Base-by-base conservation (phyloP, 2,113 vertebrate genomes). In the Gila orcuttii region DNA sequence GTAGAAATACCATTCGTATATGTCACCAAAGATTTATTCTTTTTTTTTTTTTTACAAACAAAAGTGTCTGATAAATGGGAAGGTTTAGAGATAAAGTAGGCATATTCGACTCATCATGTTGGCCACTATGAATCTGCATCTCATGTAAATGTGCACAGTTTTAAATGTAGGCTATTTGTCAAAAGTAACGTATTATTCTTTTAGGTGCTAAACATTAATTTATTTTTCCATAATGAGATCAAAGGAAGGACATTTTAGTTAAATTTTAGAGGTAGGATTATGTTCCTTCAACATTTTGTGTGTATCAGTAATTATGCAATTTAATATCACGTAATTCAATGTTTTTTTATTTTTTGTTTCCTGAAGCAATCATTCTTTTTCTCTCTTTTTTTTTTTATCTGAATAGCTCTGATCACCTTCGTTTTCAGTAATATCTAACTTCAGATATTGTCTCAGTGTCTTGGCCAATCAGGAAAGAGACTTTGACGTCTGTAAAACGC, bases 401-500 rank as follows among this genome's bases (percentile, higher is more conserved):
- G 1, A 64, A 25, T 6, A 10, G 59, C 39, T 47, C 8, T 64
- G 8, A 64, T 80, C 39, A 64, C 12, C n/a, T 47, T 15, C 3
- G 76, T 28, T 52, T 55, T 47, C 6, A 2, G 23, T 94, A 85
- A 93, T 19, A 91, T 87, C 92, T 93, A 92, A 93, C 91, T 19
- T 2, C 28, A 5, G 82, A 87, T 66, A 8, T 6, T 25, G 10
- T 9, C 2, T 87, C 1, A 89, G 88, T 33, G 15, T 25, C 47
- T 45, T 10, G 74, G 11, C n/a, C 62, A 62, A 71, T n/a, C 28
- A 82, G 33, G 12, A 47, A 50, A 86, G 28, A 87, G 69, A 87
- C 87, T 82, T 85, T 28, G 36, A 69, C 82, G 55, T 82, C 6
- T 83, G 59, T 21, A 52, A 9, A 12, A 39, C 78, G 62, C 25